Evolutionary conservation across 2,888 invertebrate species (phyloP), one percentile per base, ranked within the genome.

Genomic region (Uropetala carovei): DNA sequence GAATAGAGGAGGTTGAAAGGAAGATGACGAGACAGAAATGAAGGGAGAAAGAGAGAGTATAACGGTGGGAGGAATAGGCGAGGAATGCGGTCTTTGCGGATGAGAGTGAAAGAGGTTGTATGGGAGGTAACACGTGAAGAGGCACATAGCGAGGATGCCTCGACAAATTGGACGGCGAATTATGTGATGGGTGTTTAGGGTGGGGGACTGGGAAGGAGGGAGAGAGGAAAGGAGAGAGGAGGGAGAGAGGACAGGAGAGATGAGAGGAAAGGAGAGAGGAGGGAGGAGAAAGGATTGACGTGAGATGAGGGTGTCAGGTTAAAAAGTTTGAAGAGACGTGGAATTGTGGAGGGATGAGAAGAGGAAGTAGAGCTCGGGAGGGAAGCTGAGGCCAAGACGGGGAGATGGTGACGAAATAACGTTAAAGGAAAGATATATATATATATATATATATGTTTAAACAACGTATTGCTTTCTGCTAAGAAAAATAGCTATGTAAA

Each of bases 91-190:
- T 30, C 13, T 5, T 18, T 16, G 85, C 9, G 59, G 13, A 58
- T n/a, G 58, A 14, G 4, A 59, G 86, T 9, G 60, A n/a, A 18
- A 27, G 10, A n/a, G 30, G 14, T 10, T 7, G n/a, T 27, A 3
- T 59, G 59, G 59, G 10, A n/a, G 11, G 85, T 13, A 82, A 22
- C 13, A 18, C 27, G 83, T 5, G 56, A 43, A 43, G 43, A 56
- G 14, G 13, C 11, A 57, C 59, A 89, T 59, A 89, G 89, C 18
- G 2, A 60, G 59, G 89, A 89, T 89, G 18, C 89, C 64, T 64
- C 30, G 89, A 89, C 89, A 89, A 89, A 89, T 89, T 89, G 89
- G 89, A 89, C 64, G 64, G 89, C 89, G 56, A 68, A 89, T 89
- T 68, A 89, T 89, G 89, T 58, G 89, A 64, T 43, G 83, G 16